Conservation (phyloP, 1,140 invertebrate species). For the Formica selysi region DNA sequence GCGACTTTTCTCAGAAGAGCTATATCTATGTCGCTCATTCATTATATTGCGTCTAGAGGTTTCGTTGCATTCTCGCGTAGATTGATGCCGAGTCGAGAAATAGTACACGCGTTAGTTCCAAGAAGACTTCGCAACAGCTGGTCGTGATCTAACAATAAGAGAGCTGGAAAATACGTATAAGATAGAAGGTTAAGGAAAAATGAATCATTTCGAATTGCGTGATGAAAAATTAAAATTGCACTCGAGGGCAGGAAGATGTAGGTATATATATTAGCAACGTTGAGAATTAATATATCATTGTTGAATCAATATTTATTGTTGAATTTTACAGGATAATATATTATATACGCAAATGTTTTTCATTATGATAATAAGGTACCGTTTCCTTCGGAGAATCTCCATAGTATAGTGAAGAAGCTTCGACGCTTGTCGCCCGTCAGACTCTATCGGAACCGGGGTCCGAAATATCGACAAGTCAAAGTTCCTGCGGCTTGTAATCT, state of each 20-base stretch:
- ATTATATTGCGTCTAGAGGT: conserved; percentile 23
- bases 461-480: conserved; percentile 66
- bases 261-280: too few relatives aligned
- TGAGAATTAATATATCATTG: not conserved
- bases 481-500: conserved; percentile 60
- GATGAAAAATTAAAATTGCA: not conserved
- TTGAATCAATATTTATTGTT: not conserved
- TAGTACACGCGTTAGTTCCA: conserved; percentile 54
- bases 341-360: conserved; percentile 11
- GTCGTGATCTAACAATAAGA: conserved; percentile 1
- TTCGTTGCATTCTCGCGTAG: conserved; percentile 46
- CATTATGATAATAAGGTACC: not conserved
- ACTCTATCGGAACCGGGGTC: conserved; percentile 33
- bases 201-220: not conserved
- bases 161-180: not conserved
- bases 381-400: not conserved
- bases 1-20: conserved; percentile 64
- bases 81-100: conserved; percentile 59
- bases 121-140: conserved; percentile 45
- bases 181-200: conserved; percentile 1
- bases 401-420: conserved; percentile 42
- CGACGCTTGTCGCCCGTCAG: conserved; percentile 51
- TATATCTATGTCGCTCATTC: conserved; percentile 58
- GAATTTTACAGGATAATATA: not conserved
- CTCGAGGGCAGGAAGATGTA: not conserved